Base-by-base conservation (phyloP, 2,888 invertebrate genomes). In the Diaperis boleti region DNA sequence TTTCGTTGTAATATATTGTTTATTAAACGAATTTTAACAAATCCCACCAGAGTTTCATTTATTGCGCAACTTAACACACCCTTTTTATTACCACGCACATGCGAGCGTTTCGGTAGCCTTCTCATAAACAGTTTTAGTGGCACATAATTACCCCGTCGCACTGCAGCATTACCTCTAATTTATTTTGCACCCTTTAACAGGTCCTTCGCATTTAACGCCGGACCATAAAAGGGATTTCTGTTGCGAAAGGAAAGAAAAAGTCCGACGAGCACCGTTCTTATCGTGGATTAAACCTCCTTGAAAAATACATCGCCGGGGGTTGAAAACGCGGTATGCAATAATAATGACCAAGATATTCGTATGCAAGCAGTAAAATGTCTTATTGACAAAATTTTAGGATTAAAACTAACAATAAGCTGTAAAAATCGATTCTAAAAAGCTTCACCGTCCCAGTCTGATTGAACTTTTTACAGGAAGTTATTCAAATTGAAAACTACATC, bases 51-150 rank as follows among this genome's bases (percentile, higher is more conserved):
- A 13, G 11, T 39, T 41, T 39, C 33, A 7, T 37, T 37, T 37
- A 22, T 37, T 37, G 18, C 35, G n/a, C n/a, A n/a, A n/a, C 45
- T 41, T 8, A 15, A 39, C 41, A 26, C n/a, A n/a, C 15, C 18
- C 33, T 37, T 52, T 52, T 52, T 39, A 52, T 52, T 37, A 37
- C 22, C 37, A 14, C 37, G 14, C 37, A 10, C 20, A 18, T 52
- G 10, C 17, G n/a, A n/a, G 17, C 42, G 42, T 42, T 20, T 15
- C 26, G 45, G 22, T 57, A 39, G 13, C 45, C 39, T 47, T 55
- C 62, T 33, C 62, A 62, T 62, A 62, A 62, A 62, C 62, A 56
- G 55, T 62, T 62, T 62, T 62, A 62, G 55, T 56, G 49, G 41
- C 56, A 49, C 55, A 56, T 62, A 62, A 62, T 62, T 62, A 50